phyloP scores from a whole-genome alignment of 2,797 vertebrate genomes.

The Toxotes lorentzi region DNA sequence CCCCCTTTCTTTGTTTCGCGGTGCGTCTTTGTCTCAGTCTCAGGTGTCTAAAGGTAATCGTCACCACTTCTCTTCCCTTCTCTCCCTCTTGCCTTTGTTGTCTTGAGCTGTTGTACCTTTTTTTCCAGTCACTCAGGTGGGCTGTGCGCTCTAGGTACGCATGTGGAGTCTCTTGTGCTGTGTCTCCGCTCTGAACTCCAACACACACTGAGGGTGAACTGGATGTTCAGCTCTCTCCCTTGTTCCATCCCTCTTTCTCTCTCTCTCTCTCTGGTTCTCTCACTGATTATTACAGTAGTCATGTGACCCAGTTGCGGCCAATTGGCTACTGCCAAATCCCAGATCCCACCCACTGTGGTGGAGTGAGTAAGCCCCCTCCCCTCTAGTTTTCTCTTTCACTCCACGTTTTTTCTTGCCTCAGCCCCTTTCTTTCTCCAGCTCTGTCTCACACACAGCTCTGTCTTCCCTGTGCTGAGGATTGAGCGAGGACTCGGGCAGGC shows the following conservation, averaged over 20 bases:
- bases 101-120: slow-evolving; percentile 41
- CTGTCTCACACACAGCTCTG: slow-evolving; percentile 22
- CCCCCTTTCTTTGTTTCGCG: slow-evolving; percentile 58
- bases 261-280: slow-evolving; percentile 60
- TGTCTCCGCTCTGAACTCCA: slow-evolving; percentile 66
- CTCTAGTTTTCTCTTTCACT: slow-evolving; percentile 61
- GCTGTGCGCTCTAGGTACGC: slow-evolving; percentile 28
- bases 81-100: slow-evolving; percentile 52
- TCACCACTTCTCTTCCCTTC: slow-evolving; percentile 45
- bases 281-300: slow-evolving; percentile 63
- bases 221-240: slow-evolving; percentile 66
- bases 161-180: slow-evolving; percentile 30
- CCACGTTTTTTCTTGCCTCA: slow-evolving; percentile 41
- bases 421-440: slow-evolving; percentile 45
- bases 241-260: slow-evolving; percentile 40
- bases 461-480: not conserved
- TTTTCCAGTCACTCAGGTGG: slow-evolving; percentile 56
- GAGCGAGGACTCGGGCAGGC: too few species aligned
- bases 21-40: slow-evolving; percentile 43
- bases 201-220: slow-evolving; percentile 74
- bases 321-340: slow-evolving; percentile 70
- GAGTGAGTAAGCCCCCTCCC: slow-evolving; percentile 77
- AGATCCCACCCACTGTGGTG: slow-evolving; percentile 74
- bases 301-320: slow-evolving; percentile 78
- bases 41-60: slow-evolving; percentile 48